These are phyloP conservation scores for Leptinotarsa tumamoca DNA, from an alignment of 2,888 invertebrate genomes.

Conservation along the genomic window DNA sequence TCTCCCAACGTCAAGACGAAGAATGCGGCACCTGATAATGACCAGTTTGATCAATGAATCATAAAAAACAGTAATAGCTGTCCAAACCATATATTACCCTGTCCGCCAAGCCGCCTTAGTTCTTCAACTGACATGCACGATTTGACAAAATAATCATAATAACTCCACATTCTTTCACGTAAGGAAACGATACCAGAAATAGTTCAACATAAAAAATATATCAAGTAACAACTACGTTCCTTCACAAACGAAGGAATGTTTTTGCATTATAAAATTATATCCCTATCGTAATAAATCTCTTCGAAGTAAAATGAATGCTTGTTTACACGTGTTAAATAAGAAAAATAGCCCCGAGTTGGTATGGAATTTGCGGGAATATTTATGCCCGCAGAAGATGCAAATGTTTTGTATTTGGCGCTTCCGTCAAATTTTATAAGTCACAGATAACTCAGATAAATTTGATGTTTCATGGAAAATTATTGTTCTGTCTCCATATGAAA, in stretches of 20 bases:
- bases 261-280: constrained; percentile 16
- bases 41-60: background rate
- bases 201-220: background rate
- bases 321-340: constrained; percentile 33
- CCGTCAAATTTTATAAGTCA: background rate
- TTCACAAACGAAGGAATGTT: background rate
- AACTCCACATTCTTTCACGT: constrained; percentile 2
- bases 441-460: background rate
- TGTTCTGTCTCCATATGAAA: no score
- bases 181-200: background rate
- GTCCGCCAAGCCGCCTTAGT: background rate
- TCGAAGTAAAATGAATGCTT: constrained; percentile 29
- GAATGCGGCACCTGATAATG: background rate
- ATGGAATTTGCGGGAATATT: constrained; percentile 2
- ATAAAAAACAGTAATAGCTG: background rate
- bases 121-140: constrained; percentile 1
- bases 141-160: background rate
- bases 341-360: constrained; percentile 17
- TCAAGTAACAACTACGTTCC: background rate
- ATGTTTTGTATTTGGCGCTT: background rate
- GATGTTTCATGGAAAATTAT: no score
- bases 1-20: background rate
- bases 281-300: constrained; percentile 26
- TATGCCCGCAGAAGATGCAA: background rate
- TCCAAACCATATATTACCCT: background rate